phyloP scores from a whole-genome alignment of 2,797 vertebrate species.

The Acipenser ruthenus region DNA sequence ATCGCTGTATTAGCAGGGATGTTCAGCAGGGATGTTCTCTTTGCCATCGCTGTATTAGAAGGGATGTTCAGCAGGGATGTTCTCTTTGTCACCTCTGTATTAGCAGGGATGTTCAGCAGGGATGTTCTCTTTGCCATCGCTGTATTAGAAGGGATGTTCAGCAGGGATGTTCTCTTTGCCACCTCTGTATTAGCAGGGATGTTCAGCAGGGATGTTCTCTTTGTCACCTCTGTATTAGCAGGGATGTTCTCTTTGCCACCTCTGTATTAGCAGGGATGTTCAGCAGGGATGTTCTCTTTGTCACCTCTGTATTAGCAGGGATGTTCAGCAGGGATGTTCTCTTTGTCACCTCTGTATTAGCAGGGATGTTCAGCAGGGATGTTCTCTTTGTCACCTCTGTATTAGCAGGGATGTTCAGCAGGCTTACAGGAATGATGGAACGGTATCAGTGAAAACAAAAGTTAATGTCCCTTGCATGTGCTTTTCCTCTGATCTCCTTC shows the following conservation, averaged over 20 bases:
- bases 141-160: too few species aligned
- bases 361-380: slow-evolving; percentile 1
- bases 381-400: too few species aligned
- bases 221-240: too few species aligned
- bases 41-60: too few species aligned
- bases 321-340: too few species aligned
- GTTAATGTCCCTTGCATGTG: slow-evolving; percentile 9
- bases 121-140: too few species aligned
- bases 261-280: slow-evolving; percentile 3
- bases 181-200: slow-evolving; percentile 4
- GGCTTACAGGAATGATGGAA: slow-evolving; percentile 1
- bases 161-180: not conserved
- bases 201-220: too few species aligned
- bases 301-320: too few species aligned
- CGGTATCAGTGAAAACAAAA: slow-evolving; percentile 8
- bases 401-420: too few species aligned
- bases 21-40: too few species aligned
- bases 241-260: not conserved
- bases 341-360: slow-evolving; percentile 2
- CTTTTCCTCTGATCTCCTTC: slow-evolving; percentile 16
- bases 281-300: too few species aligned
- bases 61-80: too few species aligned
- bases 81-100: not conserved
- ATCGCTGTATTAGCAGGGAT: slow-evolving; percentile 4
- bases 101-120: slow-evolving; percentile 5